A percentile compares a stretch with the other conserved stretches of the same genome.
phyloP scores from a whole-genome alignment of 2,888 invertebrate species.

The Perithous albicinctus region DNA sequence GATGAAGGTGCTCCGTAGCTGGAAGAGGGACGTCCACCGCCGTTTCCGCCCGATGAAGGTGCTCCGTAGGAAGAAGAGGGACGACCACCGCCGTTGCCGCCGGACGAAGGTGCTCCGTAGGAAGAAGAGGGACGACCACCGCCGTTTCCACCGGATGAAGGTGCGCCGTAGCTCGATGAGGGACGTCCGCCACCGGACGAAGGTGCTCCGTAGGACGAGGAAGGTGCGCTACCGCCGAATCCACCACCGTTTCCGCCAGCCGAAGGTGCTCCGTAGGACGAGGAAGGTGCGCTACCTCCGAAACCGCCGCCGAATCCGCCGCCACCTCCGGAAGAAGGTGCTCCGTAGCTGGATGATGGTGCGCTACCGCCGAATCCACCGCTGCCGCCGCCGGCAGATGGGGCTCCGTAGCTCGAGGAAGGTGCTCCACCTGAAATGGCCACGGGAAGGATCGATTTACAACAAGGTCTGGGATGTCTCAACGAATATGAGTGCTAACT shows the following conservation, averaged over 20 bases:
- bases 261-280: slow-evolving; percentile 42
- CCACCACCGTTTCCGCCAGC: slow-evolving; percentile 63
- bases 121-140: slow-evolving; percentile 81
- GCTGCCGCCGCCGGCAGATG: slow-evolving; percentile 67
- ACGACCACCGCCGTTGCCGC: slow-evolving; percentile 75
- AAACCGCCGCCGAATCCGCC: slow-evolving; percentile 73
- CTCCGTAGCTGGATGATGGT: slow-evolving; percentile 75
- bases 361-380: slow-evolving; percentile 70
- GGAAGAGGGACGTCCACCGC: slow-evolving; percentile 75
- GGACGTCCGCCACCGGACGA: slow-evolving; percentile 78
- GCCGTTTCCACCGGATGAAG: slow-evolving; percentile 74
- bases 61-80: slow-evolving; percentile 76
- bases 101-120: slow-evolving; percentile 83
- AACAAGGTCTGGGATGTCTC: background rate
- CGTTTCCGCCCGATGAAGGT: slow-evolving; percentile 72
- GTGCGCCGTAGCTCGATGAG: slow-evolving; percentile 79
- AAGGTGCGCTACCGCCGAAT: slow-evolving; percentile 71
- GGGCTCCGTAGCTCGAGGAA: slow-evolving; percentile 75
- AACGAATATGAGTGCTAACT: background rate
- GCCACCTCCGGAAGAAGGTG: slow-evolving; percentile 72
- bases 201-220: slow-evolving; percentile 72
- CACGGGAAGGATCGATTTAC: background rate
- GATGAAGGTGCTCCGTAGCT: slow-evolving; percentile 80
- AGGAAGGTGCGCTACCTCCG: slow-evolving; percentile 66
- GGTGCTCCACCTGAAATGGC: slow-evolving; percentile 55